Evolutionary conservation across 2,888 invertebrate species (phyloP).

Genomic region (Parasteatoda lunata): DNA sequence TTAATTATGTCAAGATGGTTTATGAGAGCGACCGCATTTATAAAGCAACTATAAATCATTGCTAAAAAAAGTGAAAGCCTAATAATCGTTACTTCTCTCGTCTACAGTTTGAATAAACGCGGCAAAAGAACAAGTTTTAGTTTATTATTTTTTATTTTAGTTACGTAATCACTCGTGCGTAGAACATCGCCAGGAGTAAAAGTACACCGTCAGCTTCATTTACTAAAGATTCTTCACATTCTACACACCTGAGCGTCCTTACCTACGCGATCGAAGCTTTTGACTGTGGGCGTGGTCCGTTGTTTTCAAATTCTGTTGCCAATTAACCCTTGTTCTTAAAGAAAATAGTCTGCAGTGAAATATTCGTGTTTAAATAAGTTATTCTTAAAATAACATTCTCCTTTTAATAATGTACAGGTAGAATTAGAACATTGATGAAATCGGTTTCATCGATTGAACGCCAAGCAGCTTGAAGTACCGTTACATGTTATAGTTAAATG

Average conservation of each 20-base stretch:
- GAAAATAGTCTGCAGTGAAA: too few species aligned
- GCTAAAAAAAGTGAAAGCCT: background rate
- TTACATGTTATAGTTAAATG: too few species aligned
- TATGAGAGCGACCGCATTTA: too few species aligned
- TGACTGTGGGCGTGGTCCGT: constrained; percentile 38
- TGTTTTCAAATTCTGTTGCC: background rate
- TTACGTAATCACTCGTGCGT: constrained; percentile 10
- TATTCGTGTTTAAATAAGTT: too few species aligned
- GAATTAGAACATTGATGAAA: too few species aligned
- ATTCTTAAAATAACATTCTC: too few species aligned
- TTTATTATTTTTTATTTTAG: background rate
- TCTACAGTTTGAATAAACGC: background rate
- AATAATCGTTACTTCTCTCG: background rate
- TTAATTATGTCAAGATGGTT: too few species aligned
- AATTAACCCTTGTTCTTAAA: too few species aligned
- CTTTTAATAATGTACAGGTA: too few species aligned
- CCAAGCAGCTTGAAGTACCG: too few species aligned
- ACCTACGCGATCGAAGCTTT: constrained; percentile 27
- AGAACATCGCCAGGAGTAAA: constrained; percentile 28
- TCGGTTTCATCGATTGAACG: too few species aligned
- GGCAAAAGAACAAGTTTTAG: background rate
- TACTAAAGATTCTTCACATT: constrained; percentile 42
- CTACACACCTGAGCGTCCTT: constrained; percentile 60
- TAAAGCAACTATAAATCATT: too few species aligned
- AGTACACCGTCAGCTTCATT: constrained; percentile 54